Percentiles rank a stretch among this genome's conserved stretches.
phyloP scores from a whole-genome alignment of 2,888 invertebrate species.

The Tetrapedia diversipes region DNA sequence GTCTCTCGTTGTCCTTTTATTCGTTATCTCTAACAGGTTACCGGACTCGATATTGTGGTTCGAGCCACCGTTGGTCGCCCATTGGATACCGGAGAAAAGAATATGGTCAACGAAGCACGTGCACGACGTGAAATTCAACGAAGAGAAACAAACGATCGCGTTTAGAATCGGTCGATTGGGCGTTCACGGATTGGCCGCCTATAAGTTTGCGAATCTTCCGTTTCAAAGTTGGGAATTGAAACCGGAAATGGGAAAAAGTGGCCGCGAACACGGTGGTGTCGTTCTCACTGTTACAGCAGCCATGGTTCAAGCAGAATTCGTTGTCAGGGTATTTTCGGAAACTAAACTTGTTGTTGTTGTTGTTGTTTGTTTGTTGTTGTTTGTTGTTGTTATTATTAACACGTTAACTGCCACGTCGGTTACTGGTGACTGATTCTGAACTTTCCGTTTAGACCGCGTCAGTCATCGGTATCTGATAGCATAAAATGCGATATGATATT shows the following conservation, averaged over 20 bases:
- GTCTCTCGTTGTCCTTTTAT: background rate
- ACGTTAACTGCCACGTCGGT: too few relatives aligned
- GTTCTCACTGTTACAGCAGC: constrained; percentile 85
- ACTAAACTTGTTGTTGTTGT: background rate
- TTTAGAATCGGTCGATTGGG: constrained; percentile 90
- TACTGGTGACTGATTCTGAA: too few relatives aligned
- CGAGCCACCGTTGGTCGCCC: constrained; percentile 90
- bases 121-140: constrained; percentile 92
- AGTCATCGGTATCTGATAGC: too few relatives aligned
- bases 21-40: constrained; percentile 75
- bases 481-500: too few relatives aligned
- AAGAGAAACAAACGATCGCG: constrained; percentile 91
- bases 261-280: constrained; percentile 75
- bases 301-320: constrained; percentile 85
- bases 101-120: constrained; percentile 89
- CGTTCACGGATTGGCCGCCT: constrained; percentile 87
- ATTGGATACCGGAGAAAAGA: constrained; percentile 86
- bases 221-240: constrained; percentile 94
- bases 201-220: constrained; percentile 91
- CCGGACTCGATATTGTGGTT: constrained; percentile 90
- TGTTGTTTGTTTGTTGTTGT: too few relatives aligned
- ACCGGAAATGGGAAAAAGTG: constrained; percentile 85
- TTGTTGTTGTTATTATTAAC: too few relatives aligned
- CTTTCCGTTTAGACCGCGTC: too few relatives aligned
- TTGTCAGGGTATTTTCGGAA: constrained; percentile 80